Percentiles rank a stretch among this genome's conserved stretches.
phyloP scores from a whole-genome alignment of 1,140 invertebrate species.

The Cotesia typhae region DNA sequence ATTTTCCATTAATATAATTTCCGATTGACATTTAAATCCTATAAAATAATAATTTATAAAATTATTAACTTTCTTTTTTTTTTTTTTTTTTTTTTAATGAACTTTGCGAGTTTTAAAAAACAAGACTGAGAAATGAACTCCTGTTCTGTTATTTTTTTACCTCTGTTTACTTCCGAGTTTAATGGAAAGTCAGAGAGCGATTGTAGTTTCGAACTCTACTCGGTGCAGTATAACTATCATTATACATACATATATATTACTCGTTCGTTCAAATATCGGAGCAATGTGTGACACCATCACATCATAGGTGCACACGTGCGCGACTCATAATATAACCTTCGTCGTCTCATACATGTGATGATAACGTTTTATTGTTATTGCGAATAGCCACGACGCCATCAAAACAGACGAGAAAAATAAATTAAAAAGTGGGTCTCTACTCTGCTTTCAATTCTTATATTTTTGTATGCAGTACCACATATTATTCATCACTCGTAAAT shows the following conservation, averaged over 20 bases:
- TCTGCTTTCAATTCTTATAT: too few relatives aligned
- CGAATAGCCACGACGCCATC: conserved; percentile 4
- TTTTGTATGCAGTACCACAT: too few relatives aligned
- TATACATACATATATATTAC: too few relatives aligned
- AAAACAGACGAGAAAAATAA: neutral
- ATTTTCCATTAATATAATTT: too few relatives aligned
- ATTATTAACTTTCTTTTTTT: too few relatives aligned
- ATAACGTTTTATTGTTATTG: conserved; percentile 32
- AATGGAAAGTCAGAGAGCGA: neutral
- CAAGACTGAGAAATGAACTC: too few relatives aligned
- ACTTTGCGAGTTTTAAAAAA: too few relatives aligned
- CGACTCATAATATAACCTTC: conserved; percentile 1
- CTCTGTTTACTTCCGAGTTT: neutral
- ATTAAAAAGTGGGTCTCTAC: neutral
- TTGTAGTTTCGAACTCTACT: neutral
- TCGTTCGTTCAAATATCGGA: too few relatives aligned
- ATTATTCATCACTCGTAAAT: too few relatives aligned
- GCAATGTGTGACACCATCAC: neutral
- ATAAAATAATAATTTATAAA: too few relatives aligned
- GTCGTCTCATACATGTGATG: conserved; percentile 14
- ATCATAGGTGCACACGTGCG: neutral
- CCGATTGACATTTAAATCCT: too few relatives aligned
- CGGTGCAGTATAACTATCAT: neutral
- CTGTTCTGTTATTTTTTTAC: conserved; percentile 1
- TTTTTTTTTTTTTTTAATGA: too few relatives aligned